Conservation (phyloP, 2,113 vertebrate species). For the Garra rufa region DNA sequence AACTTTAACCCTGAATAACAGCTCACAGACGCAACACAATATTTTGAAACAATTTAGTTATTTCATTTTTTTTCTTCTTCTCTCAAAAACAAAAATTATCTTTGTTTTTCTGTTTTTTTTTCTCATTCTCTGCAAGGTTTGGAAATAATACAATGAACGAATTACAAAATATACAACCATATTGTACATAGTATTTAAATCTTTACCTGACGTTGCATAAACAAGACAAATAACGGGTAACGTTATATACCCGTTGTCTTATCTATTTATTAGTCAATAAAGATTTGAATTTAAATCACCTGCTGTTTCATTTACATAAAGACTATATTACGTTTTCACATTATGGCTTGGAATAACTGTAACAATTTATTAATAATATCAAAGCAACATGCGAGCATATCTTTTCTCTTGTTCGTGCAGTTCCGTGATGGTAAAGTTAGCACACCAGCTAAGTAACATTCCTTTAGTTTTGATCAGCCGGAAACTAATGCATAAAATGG, state of each 20-base stretch:
- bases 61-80: background rate
- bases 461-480: constrained; percentile 12
- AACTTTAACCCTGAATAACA: background rate
- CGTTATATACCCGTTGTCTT: background rate
- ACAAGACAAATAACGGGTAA: background rate
- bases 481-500: background rate
- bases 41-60: background rate
- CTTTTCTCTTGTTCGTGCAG: background rate
- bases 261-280: background rate
- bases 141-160: background rate
- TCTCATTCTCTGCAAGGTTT: background rate
- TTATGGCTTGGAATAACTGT: background rate
- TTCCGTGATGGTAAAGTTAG: constrained; percentile 33
- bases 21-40: background rate
- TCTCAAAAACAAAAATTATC: background rate
- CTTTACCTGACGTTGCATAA: background rate
- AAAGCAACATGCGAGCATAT: background rate
- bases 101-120: too few relatives aligned
- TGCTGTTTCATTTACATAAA: background rate
- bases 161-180: background rate
- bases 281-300: background rate
- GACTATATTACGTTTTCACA: background rate
- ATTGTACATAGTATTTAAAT: background rate
- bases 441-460: constrained; percentile 35
- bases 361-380: background rate